Conservation (phyloP, 2,888 invertebrate species). For the Polylopha cassiicola region DNA sequence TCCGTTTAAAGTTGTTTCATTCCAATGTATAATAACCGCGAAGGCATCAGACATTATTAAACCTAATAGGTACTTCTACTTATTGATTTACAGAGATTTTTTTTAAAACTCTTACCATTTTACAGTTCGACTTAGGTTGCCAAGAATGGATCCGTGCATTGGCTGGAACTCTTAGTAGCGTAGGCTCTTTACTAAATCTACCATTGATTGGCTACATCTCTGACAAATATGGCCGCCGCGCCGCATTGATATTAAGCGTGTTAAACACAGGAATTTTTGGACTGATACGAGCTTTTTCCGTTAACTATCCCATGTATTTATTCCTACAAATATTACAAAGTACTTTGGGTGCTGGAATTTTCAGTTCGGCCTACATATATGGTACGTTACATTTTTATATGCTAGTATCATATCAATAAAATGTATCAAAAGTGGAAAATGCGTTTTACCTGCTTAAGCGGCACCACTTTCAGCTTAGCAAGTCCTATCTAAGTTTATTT, state of each 20-base stretch:
- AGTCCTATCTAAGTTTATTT: no score
- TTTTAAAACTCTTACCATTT: slow-evolving; percentile 18
- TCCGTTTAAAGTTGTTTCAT: no score
- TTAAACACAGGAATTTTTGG: slow-evolving; percentile 45
- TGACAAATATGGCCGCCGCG: slow-evolving; percentile 70
- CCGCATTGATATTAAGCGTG: slow-evolving; percentile 42
- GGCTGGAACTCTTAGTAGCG: slow-evolving; percentile 79
- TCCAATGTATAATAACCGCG: no score
- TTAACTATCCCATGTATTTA: slow-evolving; percentile 61
- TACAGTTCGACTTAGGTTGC: slow-evolving; percentile 73
- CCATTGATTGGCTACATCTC: slow-evolving; percentile 78
- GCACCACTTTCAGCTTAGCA: no score
- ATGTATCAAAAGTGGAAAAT: no score
- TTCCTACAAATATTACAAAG: slow-evolving; percentile 61
- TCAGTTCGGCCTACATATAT: slow-evolving; percentile 51
- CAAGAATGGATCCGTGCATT: slow-evolving; percentile 79
- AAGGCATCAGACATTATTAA: no score
- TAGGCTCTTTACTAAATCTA: slow-evolving; percentile 78
- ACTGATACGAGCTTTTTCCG: slow-evolving; percentile 50
- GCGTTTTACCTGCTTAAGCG: no score
- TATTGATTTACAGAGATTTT: no score
- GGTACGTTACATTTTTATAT: no score
- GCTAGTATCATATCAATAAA: no score
- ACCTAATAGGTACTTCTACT: no score
- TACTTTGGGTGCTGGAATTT: slow-evolving; percentile 56